Evolutionary conservation across 1,140 invertebrate species (phyloP).

Genomic region (Drosophila ogumai): DNA sequence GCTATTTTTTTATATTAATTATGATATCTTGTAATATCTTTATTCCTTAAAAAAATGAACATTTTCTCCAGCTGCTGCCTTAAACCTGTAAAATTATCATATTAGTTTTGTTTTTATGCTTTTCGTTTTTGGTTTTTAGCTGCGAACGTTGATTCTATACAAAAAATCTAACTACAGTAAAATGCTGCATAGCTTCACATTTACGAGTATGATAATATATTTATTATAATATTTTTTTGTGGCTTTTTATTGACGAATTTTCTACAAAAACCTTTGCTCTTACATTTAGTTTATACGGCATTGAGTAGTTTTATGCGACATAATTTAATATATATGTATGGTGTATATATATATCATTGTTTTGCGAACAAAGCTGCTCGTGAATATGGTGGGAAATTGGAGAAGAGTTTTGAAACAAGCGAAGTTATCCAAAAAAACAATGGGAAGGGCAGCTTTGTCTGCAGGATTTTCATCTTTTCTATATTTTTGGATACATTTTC

Average conservation of each 20-base stretch:
- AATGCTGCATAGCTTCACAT: slow-evolving; percentile 75
- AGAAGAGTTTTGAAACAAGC: slow-evolving; percentile 21
- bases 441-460: slow-evolving; percentile 45
- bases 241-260: slow-evolving; percentile 58
- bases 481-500: slow-evolving; percentile 21
- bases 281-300: slow-evolving; percentile 64
- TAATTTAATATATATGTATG: slow-evolving; percentile 56
- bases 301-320: slow-evolving; percentile 71
- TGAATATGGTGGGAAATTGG: slow-evolving; percentile 20
- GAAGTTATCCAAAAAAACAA: slow-evolving; percentile 12
- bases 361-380: slow-evolving; percentile 58
- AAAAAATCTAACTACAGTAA: slow-evolving; percentile 81
- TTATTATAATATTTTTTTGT: slow-evolving; percentile 59
- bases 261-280: slow-evolving; percentile 72
- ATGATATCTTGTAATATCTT: slow-evolving; percentile 58
- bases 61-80: slow-evolving; percentile 47
- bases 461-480: slow-evolving; percentile 13
- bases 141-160: slow-evolving; percentile 72
- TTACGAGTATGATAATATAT: slow-evolving; percentile 71
- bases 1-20: slow-evolving; percentile 58
- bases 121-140: slow-evolving; percentile 54
- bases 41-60: slow-evolving; percentile 72
- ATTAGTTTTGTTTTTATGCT: slow-evolving; percentile 36
- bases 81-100: slow-evolving; percentile 67
- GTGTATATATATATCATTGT: slow-evolving; percentile 33